Evolutionary conservation across 2,888 invertebrate genomes (phyloP), one percentile per base, ranked within the genome.

Genomic region (Fabriciana adippe): DNA sequence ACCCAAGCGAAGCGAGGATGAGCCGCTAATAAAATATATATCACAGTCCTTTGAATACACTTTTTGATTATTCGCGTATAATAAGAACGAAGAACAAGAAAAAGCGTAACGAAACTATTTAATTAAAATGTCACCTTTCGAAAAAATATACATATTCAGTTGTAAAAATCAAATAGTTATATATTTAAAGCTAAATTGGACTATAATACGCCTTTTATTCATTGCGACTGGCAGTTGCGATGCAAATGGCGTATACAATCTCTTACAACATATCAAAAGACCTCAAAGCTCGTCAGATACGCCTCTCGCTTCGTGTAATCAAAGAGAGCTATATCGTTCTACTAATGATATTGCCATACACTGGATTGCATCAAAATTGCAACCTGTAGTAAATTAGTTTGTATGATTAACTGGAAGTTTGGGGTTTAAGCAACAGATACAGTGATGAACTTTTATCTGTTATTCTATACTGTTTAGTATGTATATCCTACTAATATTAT

Each of bases 241-340:
- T 62, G 67, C 67, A 56, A 62, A 56, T 61, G 41, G 41, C 61
- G 51, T 61, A 61, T 51, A 62, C 41, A 48, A 59, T 56, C 45
- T 50, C 51, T 60, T 66, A 62, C 55, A 63, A 63, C 31, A 55
- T 66, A 69, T 71, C 68, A 72, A 69, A 72, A 65, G 69, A 66
- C 59, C 71, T 68, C 72, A 70, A 72, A 72, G 72, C 62, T 50
- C 41, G 71, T 67, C 67, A 62, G 41, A 64, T 60, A 55, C 78
- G 66, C 54, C 54, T 45, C 54, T 66, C 61, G 55, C 64, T 31
- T 65, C 60, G 47, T 68, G 64, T 69, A 71, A 72, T 73, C 71
- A 73, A 72, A 69, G 73, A 60, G 70, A 71, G 55, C 63, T 15
- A 21, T 68, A 26, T 65, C 41, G 66, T 71, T 53, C 21, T 50